phyloP scores from a whole-genome alignment of 1,140 invertebrate genomes.

The Samia ricini region DNA sequence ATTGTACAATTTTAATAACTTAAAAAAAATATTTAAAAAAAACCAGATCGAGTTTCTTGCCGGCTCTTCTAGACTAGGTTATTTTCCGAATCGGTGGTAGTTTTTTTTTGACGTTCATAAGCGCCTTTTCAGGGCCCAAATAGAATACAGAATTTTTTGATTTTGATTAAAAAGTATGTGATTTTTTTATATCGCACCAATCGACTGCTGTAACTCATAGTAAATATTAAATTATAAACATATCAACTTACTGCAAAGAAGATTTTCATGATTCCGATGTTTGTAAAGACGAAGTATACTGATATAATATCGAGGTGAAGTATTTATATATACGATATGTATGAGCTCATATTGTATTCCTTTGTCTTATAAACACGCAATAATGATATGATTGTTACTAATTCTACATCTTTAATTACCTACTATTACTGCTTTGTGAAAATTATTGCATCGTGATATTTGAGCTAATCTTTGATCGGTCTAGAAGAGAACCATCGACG shows the following conservation, averaged over 20 bases:
- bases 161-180: neutral
- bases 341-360: neutral
- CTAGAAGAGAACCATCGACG: no score
- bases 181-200: neutral
- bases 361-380: neutral
- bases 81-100: no score
- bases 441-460: no score
- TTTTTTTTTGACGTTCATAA: no score
- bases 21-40: no score
- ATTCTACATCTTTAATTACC: neutral
- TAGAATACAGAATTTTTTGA: no score
- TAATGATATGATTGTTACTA: neutral
- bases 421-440: no score
- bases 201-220: neutral
- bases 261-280: neutral
- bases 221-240: neutral
- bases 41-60: no score
- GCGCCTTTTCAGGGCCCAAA: no score
- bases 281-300: neutral
- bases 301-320: neutral
- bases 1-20: no score
- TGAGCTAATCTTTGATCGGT: no score
- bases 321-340: neutral
- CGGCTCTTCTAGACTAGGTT: no score
- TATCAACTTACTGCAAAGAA: constrained; percentile 3